phyloP scores from a whole-genome alignment of 1,140 invertebrate genomes.

The Schlechtendalia chinensis region DNA sequence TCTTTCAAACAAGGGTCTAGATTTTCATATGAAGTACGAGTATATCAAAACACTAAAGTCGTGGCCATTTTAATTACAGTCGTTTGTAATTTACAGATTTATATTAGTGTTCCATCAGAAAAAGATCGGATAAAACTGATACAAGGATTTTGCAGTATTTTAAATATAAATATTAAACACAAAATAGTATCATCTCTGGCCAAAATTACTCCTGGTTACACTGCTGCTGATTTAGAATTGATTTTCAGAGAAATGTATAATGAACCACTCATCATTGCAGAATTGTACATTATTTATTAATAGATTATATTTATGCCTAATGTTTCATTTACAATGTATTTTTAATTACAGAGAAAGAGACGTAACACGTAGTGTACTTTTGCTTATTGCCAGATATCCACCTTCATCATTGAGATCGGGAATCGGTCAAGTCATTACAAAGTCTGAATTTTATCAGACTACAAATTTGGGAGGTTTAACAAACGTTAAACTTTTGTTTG shows the following conservation, averaged over 20 bases:
- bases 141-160: slow-evolving; percentile 49
- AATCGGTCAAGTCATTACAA: slow-evolving; percentile 58
- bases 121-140: slow-evolving; percentile 62
- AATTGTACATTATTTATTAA: slow-evolving; percentile 25
- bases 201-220: slow-evolving; percentile 59
- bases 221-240: slow-evolving; percentile 58
- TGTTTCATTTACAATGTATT: not conserved
- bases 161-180: slow-evolving; percentile 49
- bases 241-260: slow-evolving; percentile 57
- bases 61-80: not conserved
- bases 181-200: slow-evolving; percentile 54
- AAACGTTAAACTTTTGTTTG: slow-evolving; percentile 63
- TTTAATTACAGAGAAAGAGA: slow-evolving; percentile 24
- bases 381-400: slow-evolving; percentile 51
- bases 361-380: not conserved
- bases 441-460: slow-evolving; percentile 56
- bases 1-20: slow-evolving; percentile 56
- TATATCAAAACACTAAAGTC: not conserved
- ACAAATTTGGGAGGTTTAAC: slow-evolving; percentile 67
- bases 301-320: not conserved
- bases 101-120: slow-evolving; percentile 68
- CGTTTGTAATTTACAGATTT: slow-evolving; percentile 60
- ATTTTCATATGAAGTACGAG: slow-evolving; percentile 56
- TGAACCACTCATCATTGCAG: slow-evolving; percentile 47
- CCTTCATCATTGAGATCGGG: slow-evolving; percentile 62